A percentile compares a stretch with the other conserved stretches of the same genome.
These are phyloP conservation scores for Peromyscus polionotus DNA, from an alignment of 2,113 vertebrate genomes.

Conservation along the genomic window DNA sequence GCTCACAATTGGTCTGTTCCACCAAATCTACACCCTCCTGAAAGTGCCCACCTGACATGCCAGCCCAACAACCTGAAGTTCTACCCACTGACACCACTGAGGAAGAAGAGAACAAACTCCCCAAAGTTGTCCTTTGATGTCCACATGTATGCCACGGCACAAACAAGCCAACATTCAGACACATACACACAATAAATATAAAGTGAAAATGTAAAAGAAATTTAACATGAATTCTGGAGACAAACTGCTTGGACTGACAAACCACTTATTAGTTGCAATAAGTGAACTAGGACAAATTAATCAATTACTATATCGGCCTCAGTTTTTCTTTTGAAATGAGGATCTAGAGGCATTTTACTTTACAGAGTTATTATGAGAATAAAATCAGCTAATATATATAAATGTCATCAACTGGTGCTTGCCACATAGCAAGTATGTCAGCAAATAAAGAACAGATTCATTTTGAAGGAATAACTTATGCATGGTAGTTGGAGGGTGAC, in stretches of 20 bases:
- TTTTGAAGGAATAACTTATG: not conserved
- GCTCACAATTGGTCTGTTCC: not conserved
- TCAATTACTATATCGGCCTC: not conserved
- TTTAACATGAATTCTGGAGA: not conserved
- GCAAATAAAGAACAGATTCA: not conserved
- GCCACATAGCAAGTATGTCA: not conserved
- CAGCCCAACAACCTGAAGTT: not conserved
- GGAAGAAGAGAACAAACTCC: not conserved
- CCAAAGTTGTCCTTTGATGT: not conserved
- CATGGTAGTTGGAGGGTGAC: not conserved
- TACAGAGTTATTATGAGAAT: not conserved
- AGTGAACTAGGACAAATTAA: not conserved
- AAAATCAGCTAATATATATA: not conserved
- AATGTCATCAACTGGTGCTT: not conserved
- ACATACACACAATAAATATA: not conserved
- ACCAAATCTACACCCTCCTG: not conserved
- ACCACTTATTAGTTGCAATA: not conserved
- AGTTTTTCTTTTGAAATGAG: not conserved
- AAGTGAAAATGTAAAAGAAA: not conserved
- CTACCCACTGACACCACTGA: not conserved
- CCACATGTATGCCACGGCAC: not conserved
- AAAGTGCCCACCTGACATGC: not conserved
- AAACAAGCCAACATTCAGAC: not conserved
- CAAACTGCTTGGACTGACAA: not conserved
- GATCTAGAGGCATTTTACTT: not conserved